phyloP scores from a whole-genome alignment of 2,888 invertebrate species.

The Corythucha ciliata region DNA sequence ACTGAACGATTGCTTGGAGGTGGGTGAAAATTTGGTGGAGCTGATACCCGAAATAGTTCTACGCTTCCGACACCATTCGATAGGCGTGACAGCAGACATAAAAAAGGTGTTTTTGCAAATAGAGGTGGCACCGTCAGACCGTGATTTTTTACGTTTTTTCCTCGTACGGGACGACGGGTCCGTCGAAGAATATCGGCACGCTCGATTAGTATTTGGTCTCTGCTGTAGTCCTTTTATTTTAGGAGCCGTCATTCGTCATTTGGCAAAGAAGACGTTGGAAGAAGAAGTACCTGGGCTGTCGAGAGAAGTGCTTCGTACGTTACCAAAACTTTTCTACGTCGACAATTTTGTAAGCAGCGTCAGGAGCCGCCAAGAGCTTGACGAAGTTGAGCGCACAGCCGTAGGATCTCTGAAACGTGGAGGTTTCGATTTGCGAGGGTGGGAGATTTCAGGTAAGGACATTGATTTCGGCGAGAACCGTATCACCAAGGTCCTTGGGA shows the following conservation, averaged over 20 bases:
- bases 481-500: conserved; percentile 18
- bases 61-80: conserved; percentile 25
- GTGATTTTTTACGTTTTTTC: conserved; percentile 36
- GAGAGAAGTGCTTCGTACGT: neutral
- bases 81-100: conserved; percentile 33
- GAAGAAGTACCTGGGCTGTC: neutral
- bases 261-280: conserved; percentile 2
- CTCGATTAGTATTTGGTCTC: conserved; percentile 23
- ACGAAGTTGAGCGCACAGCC: neutral
- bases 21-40: conserved; percentile 32
- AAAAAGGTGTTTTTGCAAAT: conserved; percentile 38
- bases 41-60: conserved; percentile 25
- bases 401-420: conserved; percentile 12
- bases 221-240: conserved; percentile 23
- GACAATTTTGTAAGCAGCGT: conserved; percentile 15
- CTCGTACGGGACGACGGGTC: conserved; percentile 19
- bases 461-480: neutral
- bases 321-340: conserved; percentile 17
- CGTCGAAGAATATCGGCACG: conserved; percentile 16
- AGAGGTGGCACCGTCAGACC: conserved; percentile 31
- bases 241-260: conserved; percentile 14
- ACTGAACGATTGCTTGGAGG: conserved; percentile 34
- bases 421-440: conserved; percentile 23
- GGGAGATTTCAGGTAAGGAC: conserved; percentile 14
- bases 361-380: neutral